These are phyloP conservation scores for Drosophila stalkeri DNA, from an alignment of 2,888 invertebrate genomes.

Conservation along the genomic window DNA sequence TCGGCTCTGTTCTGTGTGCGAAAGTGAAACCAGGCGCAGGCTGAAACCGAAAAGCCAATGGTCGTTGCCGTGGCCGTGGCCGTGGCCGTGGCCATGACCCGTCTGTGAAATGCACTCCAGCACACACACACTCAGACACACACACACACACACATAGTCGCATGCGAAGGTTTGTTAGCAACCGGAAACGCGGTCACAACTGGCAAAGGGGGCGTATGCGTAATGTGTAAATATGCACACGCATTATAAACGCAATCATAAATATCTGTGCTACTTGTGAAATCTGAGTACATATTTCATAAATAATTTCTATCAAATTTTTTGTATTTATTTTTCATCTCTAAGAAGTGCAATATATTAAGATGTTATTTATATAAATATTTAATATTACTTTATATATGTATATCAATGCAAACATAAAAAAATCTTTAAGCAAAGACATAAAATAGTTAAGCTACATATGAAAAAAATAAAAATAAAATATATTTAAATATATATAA, in stretches of 20 bases:
- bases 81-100: slow-evolving; percentile 66
- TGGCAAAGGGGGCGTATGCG: slow-evolving; percentile 47
- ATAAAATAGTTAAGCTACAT: no score
- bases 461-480: no score
- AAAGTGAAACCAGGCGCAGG: slow-evolving; percentile 65
- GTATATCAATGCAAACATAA: no score
- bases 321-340: no score
- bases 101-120: slow-evolving; percentile 71
- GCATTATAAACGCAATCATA: slow-evolving; percentile 20
- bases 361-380: no score
- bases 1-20: slow-evolving; percentile 39
- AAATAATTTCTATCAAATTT: no score
- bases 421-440: no score
- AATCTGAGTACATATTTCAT: background rate
- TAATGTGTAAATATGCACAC: slow-evolving; percentile 37
- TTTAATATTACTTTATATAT: no score
- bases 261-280: background rate
- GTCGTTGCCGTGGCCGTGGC: slow-evolving; percentile 56
- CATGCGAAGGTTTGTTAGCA: slow-evolving; percentile 53
- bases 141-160: slow-evolving; percentile 23
- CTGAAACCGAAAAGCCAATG: slow-evolving; percentile 53
- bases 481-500: no score
- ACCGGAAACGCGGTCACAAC: slow-evolving; percentile 67
- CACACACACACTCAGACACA: slow-evolving; percentile 19
- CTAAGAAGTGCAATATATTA: no score